These are phyloP conservation scores for Aphidius ervi DNA, from an alignment of 1,140 invertebrate species.

Conservation along the genomic window DNA sequence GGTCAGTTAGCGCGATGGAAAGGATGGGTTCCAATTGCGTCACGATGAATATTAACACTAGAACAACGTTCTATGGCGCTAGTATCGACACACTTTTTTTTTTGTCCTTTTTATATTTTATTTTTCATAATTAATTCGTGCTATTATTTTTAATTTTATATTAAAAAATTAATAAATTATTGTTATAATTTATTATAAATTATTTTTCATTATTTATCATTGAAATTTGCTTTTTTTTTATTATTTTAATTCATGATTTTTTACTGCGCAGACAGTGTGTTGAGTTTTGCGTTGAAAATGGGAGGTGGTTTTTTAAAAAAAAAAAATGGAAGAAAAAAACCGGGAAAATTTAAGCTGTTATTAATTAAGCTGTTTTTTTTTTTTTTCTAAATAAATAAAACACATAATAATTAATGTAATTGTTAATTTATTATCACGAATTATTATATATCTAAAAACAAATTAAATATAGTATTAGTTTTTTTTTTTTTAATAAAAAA, in stretches of 20 bases:
- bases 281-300: no score
- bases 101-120: background rate
- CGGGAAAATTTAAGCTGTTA: no score
- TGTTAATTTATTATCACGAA: no score
- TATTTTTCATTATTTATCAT: background rate
- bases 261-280: background rate
- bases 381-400: no score
- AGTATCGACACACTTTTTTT: background rate
- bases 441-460: no score
- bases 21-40: constrained; percentile 56
- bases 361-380: no score
- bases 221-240: background rate
- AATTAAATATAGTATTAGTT: no score
- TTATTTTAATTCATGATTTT: background rate
- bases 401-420: no score
- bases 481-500: background rate
- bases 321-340: no score
- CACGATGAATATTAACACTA: constrained; percentile 34
- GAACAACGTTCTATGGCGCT: constrained; percentile 24
- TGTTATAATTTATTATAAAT: background rate
- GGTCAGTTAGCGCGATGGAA: constrained; percentile 66
- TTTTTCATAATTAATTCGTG: background rate
- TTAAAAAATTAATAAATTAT: no score
- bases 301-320: no score
- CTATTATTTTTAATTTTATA: no score